Evolutionary conservation across 2,113 vertebrate species (phyloP).

Genomic region (Tricholaema leucomelas): DNA sequence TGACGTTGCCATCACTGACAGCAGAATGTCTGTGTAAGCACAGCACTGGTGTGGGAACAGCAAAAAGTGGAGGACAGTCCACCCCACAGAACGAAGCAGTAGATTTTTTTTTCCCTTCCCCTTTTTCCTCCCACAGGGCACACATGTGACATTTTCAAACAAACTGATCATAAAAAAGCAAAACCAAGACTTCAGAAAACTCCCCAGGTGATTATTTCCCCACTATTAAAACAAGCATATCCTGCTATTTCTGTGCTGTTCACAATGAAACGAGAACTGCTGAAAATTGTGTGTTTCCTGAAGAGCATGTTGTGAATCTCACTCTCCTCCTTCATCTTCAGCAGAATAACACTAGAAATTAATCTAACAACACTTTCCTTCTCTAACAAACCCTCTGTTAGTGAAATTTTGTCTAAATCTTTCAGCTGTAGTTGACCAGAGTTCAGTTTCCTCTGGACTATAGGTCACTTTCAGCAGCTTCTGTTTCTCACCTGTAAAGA

Average conservation of each 20-base stretch:
- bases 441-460: neutral
- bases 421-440: neutral
- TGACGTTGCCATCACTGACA: fast-evolving
- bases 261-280: neutral
- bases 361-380: neutral
- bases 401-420: neutral
- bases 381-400: neutral
- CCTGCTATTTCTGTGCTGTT: neutral
- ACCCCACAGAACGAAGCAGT: neutral
- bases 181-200: neutral
- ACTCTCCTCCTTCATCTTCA: neutral
- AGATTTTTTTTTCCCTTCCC: neutral
- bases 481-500: neutral
- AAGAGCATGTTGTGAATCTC: neutral
- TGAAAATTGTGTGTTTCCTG: neutral
- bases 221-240: neutral
- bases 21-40: neutral
- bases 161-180: neutral
- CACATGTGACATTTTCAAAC: neutral
- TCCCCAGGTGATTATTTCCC: neutral
- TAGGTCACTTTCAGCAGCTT: neutral
- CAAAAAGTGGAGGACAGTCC: neutral
- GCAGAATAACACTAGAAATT: neutral
- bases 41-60: neutral
- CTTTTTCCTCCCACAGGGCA: neutral